Evolutionary conservation across 2,113 vertebrate genomes (phyloP), one percentile per base, ranked within the genome.

Genomic region (crab-eating macaque (Macaca fascicularis)): DNA sequence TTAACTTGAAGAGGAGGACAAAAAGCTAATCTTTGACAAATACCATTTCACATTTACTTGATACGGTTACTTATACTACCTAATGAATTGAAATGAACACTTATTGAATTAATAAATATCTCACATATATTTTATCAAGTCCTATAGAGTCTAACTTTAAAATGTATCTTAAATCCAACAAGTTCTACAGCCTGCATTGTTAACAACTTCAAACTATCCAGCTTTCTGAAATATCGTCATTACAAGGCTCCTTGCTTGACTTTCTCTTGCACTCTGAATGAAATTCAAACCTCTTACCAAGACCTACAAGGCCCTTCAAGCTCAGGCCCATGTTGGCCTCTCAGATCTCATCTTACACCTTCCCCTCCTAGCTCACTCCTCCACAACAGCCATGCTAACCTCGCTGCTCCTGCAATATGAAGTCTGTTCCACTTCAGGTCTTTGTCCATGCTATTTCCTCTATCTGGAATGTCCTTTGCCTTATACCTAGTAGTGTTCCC

Each of bases 21-120:
- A 78, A 97, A 30, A 86, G 38, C 22, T 94, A 67, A 86, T 40
- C 64, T 94, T 40, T 86, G 17, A 97, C 43, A 83, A 94, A 93
- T 45, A 96, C 16, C 87, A 93, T 69, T 92, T 97, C 55, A 85
- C 8, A 45, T 83, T 97, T 83, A 87, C 52, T 67, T 81, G 38
- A 35, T 38, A 76, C 2, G 30, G 43, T 83, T 90, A 82, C 70
- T 95, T 35, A 57, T 69, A 57, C 69, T 74, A 93, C 20, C 48
- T 93, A 45, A 92, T 76, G 8, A 94, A 90, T 67, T 23, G 19
- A 89, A 80, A 94, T 72, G 40, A 93, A 52, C 52, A 91, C 35
- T 93, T 88, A 88, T 32, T 40, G 2, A 88, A 35, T 64, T 93
- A 89, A 43, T 57, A 95, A 87, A 61, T 50, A 86, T 74, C 83